These are phyloP conservation scores for Lophotis ruficrista DNA, from an alignment of 2,113 vertebrate genomes.

Conservation along the genomic window DNA sequence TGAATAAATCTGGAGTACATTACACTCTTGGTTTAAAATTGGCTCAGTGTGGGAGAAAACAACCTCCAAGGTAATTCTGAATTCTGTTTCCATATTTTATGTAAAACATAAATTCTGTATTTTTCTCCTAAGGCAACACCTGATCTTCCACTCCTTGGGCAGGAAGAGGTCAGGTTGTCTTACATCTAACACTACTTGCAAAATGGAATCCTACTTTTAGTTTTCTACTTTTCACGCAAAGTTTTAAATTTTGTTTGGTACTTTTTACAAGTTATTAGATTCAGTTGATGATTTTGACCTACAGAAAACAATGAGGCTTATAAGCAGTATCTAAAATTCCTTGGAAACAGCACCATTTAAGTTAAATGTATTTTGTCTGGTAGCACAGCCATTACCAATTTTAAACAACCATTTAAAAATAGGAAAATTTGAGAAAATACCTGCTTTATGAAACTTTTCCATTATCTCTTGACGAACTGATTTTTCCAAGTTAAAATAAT, in stretches of 20 bases:
- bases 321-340: neutral
- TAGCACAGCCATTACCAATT: neutral
- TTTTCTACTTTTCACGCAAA: neutral
- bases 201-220: neutral
- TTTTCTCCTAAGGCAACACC: conserved; percentile 1
- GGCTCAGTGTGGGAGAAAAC: conserved; percentile 50
- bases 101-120: neutral
- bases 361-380: neutral
- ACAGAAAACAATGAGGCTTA: neutral
- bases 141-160: neutral
- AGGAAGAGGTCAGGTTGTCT: neutral
- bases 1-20: conserved; percentile 17
- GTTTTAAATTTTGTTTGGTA: neutral
- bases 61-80: conserved; percentile 56
- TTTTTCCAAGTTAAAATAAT: conserved; percentile 92
- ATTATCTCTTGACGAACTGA: conserved; percentile 80
- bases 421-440: conserved; percentile 66
- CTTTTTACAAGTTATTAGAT: neutral
- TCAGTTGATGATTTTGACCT: neutral
- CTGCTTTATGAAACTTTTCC: conserved; percentile 86
- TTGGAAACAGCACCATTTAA: neutral
- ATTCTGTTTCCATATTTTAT: conserved; percentile 45
- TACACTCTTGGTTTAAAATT: conserved; percentile 51
- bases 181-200: neutral
- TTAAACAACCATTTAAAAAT: neutral